Evolutionary conservation across 1,140 invertebrate genomes (phyloP), one percentile per base, ranked within the genome.

Genomic region (Episyrphus balteatus): DNA sequence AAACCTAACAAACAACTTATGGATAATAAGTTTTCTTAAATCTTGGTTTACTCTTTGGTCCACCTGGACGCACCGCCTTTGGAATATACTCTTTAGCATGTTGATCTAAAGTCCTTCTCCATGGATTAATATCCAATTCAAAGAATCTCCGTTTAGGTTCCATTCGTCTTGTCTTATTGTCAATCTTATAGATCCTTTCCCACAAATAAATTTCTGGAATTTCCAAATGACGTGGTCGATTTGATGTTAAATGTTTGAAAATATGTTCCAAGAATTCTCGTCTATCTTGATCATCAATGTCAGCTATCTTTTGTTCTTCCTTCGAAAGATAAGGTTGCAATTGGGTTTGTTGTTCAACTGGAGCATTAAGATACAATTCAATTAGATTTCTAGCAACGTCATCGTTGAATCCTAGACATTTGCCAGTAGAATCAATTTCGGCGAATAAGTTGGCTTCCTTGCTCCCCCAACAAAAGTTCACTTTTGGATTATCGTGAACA

Each of bases 401-500:
- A 46, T 88, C 83, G 73, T 95, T 93, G 37, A 92, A 79, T 45
- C 82, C 84, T 51, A 81, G 64, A 3, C 93, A 69, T 69, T 83
- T 75, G 7, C 80, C 81, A 14, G 53, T 51, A 55, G 82, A 60
- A 59, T 85, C 79, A 33, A 91, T 75, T 21, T 68, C 68, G 32
- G 89, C 86, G 69, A 81, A 94, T 0, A 97, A 68, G 51, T 84
- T 77, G 50, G 82, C 57, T 13, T 81, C 73, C 26, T 77, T 69
- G 13, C 80, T 84, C n/a, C 77, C 75, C 78, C 85, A 93, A 55
- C 88, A 91, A 34, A 92, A 61, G 69, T 96, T 96, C 31, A 77
- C 70, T 51, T 77, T 75, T 0, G 74, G 70, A 71, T 91, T 92
- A 19, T 70, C 68, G 37, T 76, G 68, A 19, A 77, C 59, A 53